Evolutionary conservation across 2,888 invertebrate genomes (phyloP).

Genomic region (Sinotaia quadrata): DNA sequence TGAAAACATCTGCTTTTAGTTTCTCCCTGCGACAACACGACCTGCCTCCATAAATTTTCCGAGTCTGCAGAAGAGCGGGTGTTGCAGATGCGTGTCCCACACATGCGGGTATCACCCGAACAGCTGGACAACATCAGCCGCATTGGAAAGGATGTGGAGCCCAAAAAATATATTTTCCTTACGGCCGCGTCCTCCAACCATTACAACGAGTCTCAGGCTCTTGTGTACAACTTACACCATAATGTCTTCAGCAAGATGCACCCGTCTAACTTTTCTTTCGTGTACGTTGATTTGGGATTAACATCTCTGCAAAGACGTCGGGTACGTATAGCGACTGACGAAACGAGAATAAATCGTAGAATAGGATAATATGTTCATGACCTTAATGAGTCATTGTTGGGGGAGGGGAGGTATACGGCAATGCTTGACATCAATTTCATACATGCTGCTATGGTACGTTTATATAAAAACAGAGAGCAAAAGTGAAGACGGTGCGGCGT

Average conservation of each 20-base stretch:
- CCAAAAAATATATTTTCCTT: slow-evolving; percentile 14
- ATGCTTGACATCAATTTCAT: too few relatives aligned
- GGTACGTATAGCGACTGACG: too few relatives aligned
- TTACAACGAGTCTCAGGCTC: slow-evolving; percentile 23
- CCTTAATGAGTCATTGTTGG: too few relatives aligned
- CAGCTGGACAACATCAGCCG: neutral
- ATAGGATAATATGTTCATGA: too few relatives aligned
- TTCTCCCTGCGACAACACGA: slow-evolving; percentile 11
- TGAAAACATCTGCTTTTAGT: neutral
- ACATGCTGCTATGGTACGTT: too few relatives aligned
- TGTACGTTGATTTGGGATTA: slow-evolving; percentile 20
- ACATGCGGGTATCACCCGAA: neutral
- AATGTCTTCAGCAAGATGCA: slow-evolving; percentile 12
- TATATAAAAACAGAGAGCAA: too few relatives aligned
- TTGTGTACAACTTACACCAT: slow-evolving; percentile 17
- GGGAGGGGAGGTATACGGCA: too few relatives aligned
- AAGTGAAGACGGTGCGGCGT: too few relatives aligned
- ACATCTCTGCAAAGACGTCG: neutral
- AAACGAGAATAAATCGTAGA: too few relatives aligned
- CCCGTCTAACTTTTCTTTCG: slow-evolving; percentile 4
- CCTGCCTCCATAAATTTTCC: slow-evolving; percentile 10
- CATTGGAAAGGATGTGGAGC: neutral
- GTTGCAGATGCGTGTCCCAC: slow-evolving; percentile 11
- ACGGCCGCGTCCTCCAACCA: slow-evolving; percentile 27
- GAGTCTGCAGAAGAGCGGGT: slow-evolving; percentile 1